Evolutionary conservation across 2,888 invertebrate species (phyloP).

Genomic region (Atherix ibis): DNA sequence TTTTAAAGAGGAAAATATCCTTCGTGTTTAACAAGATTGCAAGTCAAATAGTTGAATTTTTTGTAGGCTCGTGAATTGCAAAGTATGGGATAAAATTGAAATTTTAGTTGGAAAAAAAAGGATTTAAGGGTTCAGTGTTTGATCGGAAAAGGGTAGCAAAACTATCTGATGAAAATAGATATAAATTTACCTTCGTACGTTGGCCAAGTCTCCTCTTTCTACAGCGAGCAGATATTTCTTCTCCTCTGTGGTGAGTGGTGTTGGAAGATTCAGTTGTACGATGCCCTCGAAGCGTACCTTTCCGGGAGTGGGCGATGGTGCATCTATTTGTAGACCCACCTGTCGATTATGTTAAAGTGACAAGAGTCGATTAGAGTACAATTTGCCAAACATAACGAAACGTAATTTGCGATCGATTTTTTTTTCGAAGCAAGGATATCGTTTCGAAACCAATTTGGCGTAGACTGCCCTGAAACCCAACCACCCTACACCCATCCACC

Average conservation of each 20-base stretch:
- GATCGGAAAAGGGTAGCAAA: too few species aligned
- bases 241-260: slow-evolving; percentile 62
- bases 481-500: too few species aligned
- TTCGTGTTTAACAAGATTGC: too few species aligned
- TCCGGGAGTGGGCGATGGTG: slow-evolving; percentile 12
- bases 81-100: too few species aligned
- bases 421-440: background rate
- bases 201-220: slow-evolving; percentile 81
- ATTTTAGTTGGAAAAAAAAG: too few species aligned
- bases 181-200: slow-evolving; percentile 52
- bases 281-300: slow-evolving; percentile 3
- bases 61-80: too few species aligned
- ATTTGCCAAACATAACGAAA: background rate
- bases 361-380: background rate
- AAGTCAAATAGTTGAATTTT: too few species aligned
- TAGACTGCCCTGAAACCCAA: background rate
- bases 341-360: slow-evolving; percentile 1
- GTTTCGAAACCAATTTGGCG: background rate
- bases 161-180: too few species aligned
- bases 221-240: slow-evolving; percentile 86
- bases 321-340: slow-evolving; percentile 15
- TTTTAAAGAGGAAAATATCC: too few species aligned
- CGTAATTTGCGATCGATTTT: slow-evolving; percentile 2
- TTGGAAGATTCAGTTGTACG: slow-evolving; percentile 46
- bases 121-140: too few species aligned